Conservation (phyloP, 2,888 invertebrate genomes). For the Plebejus melissa region DNA sequence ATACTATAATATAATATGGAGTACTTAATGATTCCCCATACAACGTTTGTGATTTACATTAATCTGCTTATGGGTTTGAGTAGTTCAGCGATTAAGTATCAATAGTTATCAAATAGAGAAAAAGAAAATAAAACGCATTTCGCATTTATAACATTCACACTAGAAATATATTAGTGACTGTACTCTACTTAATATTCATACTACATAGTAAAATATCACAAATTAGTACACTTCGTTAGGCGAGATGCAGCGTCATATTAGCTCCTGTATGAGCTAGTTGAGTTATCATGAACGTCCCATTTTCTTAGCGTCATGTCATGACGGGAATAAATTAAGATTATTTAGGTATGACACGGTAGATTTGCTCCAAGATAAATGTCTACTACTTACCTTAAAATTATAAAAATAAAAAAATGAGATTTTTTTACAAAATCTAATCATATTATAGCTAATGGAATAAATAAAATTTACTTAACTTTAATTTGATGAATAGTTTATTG, state of each 20-base stretch:
- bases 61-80: no score
- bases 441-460: no score
- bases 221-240: conserved; percentile 1
- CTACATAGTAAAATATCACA: conserved; percentile 8
- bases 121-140: not conserved
- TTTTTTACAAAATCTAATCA: no score
- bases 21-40: no score
- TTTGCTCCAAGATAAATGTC: not conserved
- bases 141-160: no score
- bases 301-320: not conserved
- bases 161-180: not conserved
- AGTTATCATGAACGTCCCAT: conserved; percentile 15
- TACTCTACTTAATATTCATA: conserved; percentile 5
- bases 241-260: not conserved
- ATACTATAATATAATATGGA: no score
- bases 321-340: not conserved
- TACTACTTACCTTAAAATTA: no score
- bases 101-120: not conserved
- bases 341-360: not conserved
- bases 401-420: no score
- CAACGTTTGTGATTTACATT: no score
- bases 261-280: conserved; percentile 5
- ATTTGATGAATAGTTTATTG: no score
- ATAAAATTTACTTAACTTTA: no score
- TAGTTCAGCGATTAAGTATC: no score